phyloP scores from a whole-genome alignment of 2,797 vertebrate species.

The Aeoliscus strigatus region DNA sequence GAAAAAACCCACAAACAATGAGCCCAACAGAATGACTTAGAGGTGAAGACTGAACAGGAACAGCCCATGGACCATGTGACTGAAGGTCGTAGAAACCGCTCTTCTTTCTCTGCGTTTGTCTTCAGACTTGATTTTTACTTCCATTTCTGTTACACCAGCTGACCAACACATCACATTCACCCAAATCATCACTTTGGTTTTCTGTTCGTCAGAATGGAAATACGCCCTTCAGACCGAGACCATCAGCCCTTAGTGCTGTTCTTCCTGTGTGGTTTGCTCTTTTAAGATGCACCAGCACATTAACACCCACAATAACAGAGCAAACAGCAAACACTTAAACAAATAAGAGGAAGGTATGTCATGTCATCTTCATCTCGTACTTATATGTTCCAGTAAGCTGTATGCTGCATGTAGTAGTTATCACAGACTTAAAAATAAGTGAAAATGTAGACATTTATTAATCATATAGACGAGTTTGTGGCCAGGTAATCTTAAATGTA shows the following conservation, averaged over 20 bases:
- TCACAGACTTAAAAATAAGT: no score
- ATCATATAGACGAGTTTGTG: not conserved
- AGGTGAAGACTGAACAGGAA: no score
- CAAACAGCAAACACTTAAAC: slow-evolving; percentile 1
- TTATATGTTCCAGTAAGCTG: no score
- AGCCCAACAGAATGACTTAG: no score
- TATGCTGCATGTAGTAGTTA: no score
- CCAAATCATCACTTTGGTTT: slow-evolving; percentile 22
- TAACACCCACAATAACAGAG: slow-evolving; percentile 17
- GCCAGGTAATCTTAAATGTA: not conserved
- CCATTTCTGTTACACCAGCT: slow-evolving; percentile 14
- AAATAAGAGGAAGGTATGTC: no score
- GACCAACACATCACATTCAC: slow-evolving; percentile 34
- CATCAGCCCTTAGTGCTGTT: slow-evolving; percentile 7
- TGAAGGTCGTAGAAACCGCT: no score
- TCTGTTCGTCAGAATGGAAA: slow-evolving; percentile 40
- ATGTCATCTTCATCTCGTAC: no score
- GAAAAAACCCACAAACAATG: no score
- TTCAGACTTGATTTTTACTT: slow-evolving; percentile 4
- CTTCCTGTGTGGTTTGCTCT: slow-evolving; percentile 57
- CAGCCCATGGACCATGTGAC: no score
- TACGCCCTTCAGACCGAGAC: slow-evolving; percentile 20
- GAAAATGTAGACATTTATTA: no score
- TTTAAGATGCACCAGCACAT: slow-evolving; percentile 15
- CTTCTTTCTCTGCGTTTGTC: slow-evolving; percentile 1